phyloP scores from a whole-genome alignment of 2,888 invertebrate species.

The Drosophila nigricruria region DNA sequence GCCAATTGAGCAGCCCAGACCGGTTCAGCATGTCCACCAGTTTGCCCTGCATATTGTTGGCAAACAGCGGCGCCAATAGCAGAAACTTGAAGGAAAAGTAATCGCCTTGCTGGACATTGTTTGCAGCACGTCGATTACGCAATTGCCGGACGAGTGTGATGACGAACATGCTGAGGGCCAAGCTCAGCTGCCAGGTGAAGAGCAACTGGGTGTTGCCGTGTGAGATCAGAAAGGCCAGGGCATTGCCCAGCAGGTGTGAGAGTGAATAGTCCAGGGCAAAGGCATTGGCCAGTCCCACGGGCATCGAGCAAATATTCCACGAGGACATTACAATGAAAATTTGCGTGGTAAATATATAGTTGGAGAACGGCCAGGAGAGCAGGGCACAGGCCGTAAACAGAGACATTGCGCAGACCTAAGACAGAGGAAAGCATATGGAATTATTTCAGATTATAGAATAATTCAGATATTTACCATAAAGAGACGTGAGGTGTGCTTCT shows the following conservation, averaged over 20 bases:
- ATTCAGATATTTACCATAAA: conserved; percentile 50
- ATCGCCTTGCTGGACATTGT: conserved; percentile 49
- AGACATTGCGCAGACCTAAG: conserved; percentile 80
- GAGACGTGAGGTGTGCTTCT: conserved; percentile 65
- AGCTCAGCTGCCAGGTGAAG: conserved; percentile 83
- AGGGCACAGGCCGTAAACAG: conserved; percentile 82
- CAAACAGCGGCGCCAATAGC: conserved; percentile 75
- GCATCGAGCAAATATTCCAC: conserved; percentile 87
- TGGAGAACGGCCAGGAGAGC: conserved; percentile 92
- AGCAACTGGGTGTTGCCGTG: conserved; percentile 83
- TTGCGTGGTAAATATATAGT: conserved; percentile 93
- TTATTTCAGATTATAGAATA: too few species aligned
- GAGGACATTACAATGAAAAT: conserved; percentile 90
- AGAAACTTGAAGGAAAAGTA: conserved; percentile 79
- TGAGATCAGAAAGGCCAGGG: conserved; percentile 80
- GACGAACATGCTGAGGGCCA: conserved; percentile 79
- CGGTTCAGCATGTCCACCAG: conserved; percentile 80
- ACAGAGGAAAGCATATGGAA: neutral
- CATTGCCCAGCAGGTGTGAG: conserved; percentile 82
- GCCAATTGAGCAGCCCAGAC: conserved; percentile 71
- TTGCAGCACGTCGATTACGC: conserved; percentile 53
- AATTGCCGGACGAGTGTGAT: conserved; percentile 72
- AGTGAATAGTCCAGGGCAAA: conserved; percentile 83
- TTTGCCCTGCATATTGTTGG: conserved; percentile 79
- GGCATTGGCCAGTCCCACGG: conserved; percentile 84